Base-by-base conservation (phyloP, 2,113 vertebrate species). In the Felis catus region DNA sequence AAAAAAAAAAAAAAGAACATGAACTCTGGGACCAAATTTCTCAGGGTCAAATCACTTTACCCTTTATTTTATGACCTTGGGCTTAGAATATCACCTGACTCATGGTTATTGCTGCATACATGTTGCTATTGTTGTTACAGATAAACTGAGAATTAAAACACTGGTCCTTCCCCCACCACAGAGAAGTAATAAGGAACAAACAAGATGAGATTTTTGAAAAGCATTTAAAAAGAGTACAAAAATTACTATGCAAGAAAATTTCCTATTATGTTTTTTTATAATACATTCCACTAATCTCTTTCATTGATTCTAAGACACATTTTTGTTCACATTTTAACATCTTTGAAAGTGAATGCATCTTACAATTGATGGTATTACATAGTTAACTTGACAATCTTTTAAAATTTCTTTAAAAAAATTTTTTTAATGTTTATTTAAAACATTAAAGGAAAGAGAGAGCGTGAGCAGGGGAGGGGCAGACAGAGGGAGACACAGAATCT, bases 131-230 rank as follows among this genome's bases (percentile, higher is more conserved):
- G 65, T 14, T 68, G 23, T 65, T 89, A 73, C 7, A 0, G 23
- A 15, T 83, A 90, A 96, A 82, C 33, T 84, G 27, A 93, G 18
- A 84, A 71, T 84, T n/a, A 88, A 97, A 97, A 71, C 70, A 89
- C 0, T 74, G 19, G n/a, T 81, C 9, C 7, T 90, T 74, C 23
- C 48, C 94, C 68, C 18, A 81, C 33, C 45, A 53, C 8, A 87
- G 29, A 39, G 51, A 71, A 96, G 65, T 27, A 85, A 74, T 94
- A 63, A 33, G 4, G 53, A 14, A 4, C 55, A 73, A 86, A 89
- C 27, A 79, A 39, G 16, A 79, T 13, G 9, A 92, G 4, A 65
- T 14, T 74, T 82, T 53, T 27, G 33, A 78, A 92, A 93, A 79
- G 87, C 0, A 90, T 58, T 84, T 70, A 33, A 36, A 91, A 90